A percentile compares a stretch with the other conserved stretches of the same genome.
These are phyloP conservation scores for Sapajus apella DNA, from an alignment of 2,113 vertebrate species.

Conservation along the genomic window DNA sequence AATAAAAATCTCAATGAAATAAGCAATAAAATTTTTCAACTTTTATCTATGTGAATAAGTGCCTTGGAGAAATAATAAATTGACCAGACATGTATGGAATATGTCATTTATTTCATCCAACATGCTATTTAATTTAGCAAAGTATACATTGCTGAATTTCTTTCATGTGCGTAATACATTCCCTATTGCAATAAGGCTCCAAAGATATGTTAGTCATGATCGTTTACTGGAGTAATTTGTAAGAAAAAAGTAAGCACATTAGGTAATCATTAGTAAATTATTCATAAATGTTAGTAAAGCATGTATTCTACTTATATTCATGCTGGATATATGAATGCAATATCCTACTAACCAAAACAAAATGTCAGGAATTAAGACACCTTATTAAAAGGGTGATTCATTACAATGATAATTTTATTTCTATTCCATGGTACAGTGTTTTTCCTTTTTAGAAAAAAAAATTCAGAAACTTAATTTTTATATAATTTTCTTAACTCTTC, in stretches of 20 bases:
- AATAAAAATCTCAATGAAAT: conserved; percentile 21
- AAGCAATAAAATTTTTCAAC: background rate
- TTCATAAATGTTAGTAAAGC: background rate
- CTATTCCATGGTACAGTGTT: background rate
- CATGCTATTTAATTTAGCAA: too few species aligned
- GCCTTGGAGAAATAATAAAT: background rate
- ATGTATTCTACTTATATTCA: background rate
- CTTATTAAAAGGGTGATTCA: background rate
- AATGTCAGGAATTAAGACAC: background rate
- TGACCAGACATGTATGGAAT: background rate
- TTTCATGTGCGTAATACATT: background rate
- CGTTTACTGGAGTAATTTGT: background rate
- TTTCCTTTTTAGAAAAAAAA: background rate
- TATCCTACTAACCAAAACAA: background rate
- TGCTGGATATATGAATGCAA: background rate
- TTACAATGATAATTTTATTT: background rate
- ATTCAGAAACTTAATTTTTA: background rate
- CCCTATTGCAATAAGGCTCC: background rate
- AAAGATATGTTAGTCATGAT: background rate
- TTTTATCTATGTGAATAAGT: background rate
- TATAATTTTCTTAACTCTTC: background rate
- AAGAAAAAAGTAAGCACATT: conserved; percentile 29
- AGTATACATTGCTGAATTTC: background rate
- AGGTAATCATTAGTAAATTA: background rate
- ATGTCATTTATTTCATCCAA: background rate